phyloP scores from a whole-genome alignment of 2,113 vertebrate species.

The Oncorhynchus clarkii region DNA sequence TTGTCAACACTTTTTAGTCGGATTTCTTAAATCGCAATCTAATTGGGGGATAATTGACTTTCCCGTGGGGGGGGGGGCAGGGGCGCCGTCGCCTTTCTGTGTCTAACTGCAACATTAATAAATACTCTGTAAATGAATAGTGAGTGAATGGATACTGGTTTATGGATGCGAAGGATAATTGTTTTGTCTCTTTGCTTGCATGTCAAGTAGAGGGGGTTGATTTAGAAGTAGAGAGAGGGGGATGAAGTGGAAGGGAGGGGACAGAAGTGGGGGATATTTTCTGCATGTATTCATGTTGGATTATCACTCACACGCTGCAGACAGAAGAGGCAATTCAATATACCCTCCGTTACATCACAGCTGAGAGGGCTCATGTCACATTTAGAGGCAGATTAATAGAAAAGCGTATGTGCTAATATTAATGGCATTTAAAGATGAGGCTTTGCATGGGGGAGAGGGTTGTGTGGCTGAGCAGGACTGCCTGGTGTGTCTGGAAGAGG shows the following conservation, averaged over 20 bases:
- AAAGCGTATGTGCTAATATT: constrained; percentile 26
- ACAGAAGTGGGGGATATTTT: constrained; percentile 1
- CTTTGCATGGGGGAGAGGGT: background rate
- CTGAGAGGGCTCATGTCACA: constrained; percentile 43
- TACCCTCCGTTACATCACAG: background rate
- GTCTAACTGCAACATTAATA: constrained; percentile 68
- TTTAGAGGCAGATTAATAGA: constrained; percentile 48
- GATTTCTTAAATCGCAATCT: constrained; percentile 68
- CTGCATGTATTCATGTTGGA: constrained; percentile 33
- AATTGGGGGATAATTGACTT: constrained; percentile 75
- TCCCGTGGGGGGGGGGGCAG: constrained; percentile 2
- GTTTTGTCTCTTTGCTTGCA: constrained; percentile 34
- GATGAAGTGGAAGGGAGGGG: background rate
- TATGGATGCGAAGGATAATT: constrained; percentile 62
- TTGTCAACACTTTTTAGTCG: constrained; percentile 68
- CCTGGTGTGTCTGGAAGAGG: background rate
- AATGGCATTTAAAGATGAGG: constrained; percentile 17
- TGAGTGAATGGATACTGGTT: constrained; percentile 59
- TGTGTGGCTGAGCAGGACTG: background rate
- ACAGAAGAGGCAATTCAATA: constrained; percentile 35
- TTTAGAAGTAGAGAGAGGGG: constrained; percentile 34
- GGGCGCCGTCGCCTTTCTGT: constrained; percentile 33
- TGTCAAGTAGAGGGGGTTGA: constrained; percentile 40
- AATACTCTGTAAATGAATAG: constrained; percentile 70
- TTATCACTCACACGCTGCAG: constrained; percentile 50